A percentile compares a stretch with the other conserved stretches of the same genome.
Conservation (phyloP, 2,888 invertebrate genomes). For the Tinea pellionella region DNA sequence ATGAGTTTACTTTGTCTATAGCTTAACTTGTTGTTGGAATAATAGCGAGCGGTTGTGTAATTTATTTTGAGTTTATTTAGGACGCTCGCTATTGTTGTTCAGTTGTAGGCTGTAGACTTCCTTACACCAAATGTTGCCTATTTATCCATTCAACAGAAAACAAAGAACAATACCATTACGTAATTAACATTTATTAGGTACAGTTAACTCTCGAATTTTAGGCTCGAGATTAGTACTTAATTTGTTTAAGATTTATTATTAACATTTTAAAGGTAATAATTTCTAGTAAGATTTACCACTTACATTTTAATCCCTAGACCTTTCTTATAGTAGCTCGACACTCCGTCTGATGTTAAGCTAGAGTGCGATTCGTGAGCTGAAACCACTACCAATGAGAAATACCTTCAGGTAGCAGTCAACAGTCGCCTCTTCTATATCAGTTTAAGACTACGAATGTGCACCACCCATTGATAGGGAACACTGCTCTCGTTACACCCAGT, state of each 20-base stretch:
- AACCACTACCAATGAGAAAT: no score
- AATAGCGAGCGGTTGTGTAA: not conserved
- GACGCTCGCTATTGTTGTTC: not conserved
- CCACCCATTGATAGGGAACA: no score
- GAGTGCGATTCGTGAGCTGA: no score
- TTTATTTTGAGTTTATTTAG: not conserved
- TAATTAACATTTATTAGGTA: conserved; percentile 42
- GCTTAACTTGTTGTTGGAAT: not conserved
- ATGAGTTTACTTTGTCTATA: not conserved
- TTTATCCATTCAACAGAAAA: conserved; percentile 26
- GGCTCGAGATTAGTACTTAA: not conserved
- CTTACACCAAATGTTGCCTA: not conserved
- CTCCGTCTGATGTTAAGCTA: no score
- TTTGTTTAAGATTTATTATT: not conserved
- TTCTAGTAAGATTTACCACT: not conserved
- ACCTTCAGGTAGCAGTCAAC: no score
- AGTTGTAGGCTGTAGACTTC: not conserved
- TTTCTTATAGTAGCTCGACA: no score
- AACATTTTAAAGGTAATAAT: not conserved
- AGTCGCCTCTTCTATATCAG: no score
- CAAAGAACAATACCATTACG: conserved; percentile 42
- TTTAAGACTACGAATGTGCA: no score
- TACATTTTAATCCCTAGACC: no score
- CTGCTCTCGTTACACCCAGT: no score
- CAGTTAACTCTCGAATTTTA: not conserved